Percentiles rank a stretch among this genome's conserved stretches.
Conservation (phyloP, 2,797 vertebrate genomes). For the Crenichthys baileyi region DNA sequence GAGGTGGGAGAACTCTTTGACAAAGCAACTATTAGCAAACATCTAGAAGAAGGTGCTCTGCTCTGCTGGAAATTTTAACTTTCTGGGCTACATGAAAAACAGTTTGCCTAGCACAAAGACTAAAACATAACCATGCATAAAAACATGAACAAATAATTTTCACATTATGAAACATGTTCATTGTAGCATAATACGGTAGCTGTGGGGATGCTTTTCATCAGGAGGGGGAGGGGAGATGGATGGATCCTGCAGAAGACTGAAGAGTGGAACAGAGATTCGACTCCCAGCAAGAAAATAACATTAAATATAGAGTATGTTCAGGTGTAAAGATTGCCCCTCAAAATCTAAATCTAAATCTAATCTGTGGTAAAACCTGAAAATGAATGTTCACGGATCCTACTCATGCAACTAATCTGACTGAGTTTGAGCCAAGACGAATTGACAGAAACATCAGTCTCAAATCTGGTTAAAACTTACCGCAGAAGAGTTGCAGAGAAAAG, state of each 20-base stretch:
- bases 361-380: background rate
- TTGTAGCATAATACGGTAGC: no score
- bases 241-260: background rate
- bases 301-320: background rate
- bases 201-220: no score
- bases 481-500: background rate
- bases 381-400: background rate
- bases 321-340: background rate
- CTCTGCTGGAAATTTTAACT: no score
- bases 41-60: no score
- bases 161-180: no score
- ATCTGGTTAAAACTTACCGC: background rate
- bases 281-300: background rate
- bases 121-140: no score
- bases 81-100: background rate
- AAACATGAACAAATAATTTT: no score
- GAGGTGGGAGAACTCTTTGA: no score
- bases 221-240: background rate
- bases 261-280: background rate
- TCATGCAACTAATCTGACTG: background rate
- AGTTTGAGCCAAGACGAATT: background rate
- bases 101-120: no score
- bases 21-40: no score
- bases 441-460: background rate
- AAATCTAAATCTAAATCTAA: background rate